phyloP scores from a whole-genome alignment of 1,140 invertebrate species.

The Diabrotica undecimpunctata region DNA sequence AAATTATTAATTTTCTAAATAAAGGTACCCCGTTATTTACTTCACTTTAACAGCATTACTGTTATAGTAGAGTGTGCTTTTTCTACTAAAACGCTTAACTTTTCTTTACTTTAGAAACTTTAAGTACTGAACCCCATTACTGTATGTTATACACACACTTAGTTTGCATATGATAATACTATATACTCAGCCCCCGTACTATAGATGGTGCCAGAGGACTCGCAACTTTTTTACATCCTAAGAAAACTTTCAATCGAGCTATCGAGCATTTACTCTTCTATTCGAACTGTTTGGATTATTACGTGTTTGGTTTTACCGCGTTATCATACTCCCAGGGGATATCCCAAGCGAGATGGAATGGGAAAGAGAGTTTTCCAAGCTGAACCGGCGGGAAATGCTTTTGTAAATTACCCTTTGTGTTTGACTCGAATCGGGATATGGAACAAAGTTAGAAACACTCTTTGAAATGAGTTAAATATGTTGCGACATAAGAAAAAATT shows the following conservation, averaged over 20 bases:
- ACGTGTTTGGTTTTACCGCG: slow-evolving; percentile 1
- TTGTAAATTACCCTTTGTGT: slow-evolving; percentile 2
- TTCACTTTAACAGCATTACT: no score
- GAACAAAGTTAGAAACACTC: background rate
- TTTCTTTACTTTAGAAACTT: no score
- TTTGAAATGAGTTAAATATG: slow-evolving; percentile 3
- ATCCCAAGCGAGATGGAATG: background rate
- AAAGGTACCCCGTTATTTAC: no score
- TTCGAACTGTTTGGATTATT: slow-evolving; percentile 2
- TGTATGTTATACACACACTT: no score
- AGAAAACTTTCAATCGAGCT: slow-evolving; percentile 2
- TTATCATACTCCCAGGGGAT: background rate
- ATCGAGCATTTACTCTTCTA: background rate
- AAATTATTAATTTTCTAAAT: no score
- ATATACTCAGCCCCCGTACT: no score
- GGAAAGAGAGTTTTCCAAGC: background rate
- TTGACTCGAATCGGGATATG: background rate
- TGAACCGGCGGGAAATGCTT: background rate
- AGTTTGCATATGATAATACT: no score
- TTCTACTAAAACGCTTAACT: no score
- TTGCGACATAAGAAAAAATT: background rate
- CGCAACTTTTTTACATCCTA: background rate
- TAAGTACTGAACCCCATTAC: no score
- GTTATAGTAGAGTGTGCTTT: no score
- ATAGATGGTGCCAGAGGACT: background rate